Conservation (phyloP, 92 coral and sea anemone genomes). For the Zoanthus solanderi region DNA sequence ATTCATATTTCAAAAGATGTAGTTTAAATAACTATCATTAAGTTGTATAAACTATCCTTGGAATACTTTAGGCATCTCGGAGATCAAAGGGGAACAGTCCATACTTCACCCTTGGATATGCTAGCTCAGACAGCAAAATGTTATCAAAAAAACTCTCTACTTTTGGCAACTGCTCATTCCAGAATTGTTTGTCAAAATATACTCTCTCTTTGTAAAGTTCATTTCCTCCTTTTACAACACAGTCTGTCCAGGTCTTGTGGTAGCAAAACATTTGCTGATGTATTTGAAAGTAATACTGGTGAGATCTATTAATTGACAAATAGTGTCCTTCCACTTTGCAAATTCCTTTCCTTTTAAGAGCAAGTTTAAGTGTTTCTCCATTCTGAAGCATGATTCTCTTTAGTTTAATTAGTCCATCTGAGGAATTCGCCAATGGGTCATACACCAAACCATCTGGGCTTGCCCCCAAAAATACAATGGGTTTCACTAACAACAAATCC, state of each 20-base stretch:
- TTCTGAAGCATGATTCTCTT: slow-evolving; percentile 54
- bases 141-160: slow-evolving; percentile 53
- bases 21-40: slow-evolving; percentile 5
- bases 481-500: slow-evolving; percentile 42
- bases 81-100: slow-evolving; percentile 50
- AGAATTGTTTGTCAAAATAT: slow-evolving; percentile 44
- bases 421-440: slow-evolving; percentile 50
- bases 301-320: slow-evolving; percentile 47
- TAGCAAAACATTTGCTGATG: slow-evolving; percentile 56
- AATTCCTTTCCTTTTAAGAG: slow-evolving; percentile 54
- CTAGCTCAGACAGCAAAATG: slow-evolving; percentile 45
- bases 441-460: slow-evolving; percentile 46
- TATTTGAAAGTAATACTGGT: slow-evolving; percentile 49
- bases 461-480: slow-evolving; percentile 1
- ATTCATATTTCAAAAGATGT: background rate
- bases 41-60: background rate
- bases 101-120: slow-evolving; percentile 56
- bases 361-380: slow-evolving; percentile 57
- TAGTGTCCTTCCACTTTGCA: slow-evolving; percentile 47
- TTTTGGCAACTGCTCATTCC: slow-evolving; percentile 54
- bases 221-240: slow-evolving; percentile 47
- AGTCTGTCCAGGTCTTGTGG: slow-evolving; percentile 50
- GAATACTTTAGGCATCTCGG: slow-evolving; percentile 38
- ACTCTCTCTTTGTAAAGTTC: slow-evolving; percentile 49
- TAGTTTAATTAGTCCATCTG: slow-evolving; percentile 55